These are phyloP conservation scores for Distichodus sexfasciatus DNA, from an alignment of 2,797 vertebrate genomes.

Conservation along the genomic window DNA sequence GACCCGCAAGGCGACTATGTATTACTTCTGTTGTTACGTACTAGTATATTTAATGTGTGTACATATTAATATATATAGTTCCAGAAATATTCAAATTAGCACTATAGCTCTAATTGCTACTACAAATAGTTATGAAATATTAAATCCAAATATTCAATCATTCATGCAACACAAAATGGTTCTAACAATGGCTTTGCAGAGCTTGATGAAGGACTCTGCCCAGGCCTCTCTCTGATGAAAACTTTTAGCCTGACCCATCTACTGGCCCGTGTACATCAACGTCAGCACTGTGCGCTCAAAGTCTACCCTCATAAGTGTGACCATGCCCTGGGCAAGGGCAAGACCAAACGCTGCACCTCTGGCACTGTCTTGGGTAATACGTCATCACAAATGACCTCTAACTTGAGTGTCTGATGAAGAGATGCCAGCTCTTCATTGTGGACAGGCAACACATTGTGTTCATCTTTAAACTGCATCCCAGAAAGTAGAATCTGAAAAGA, in stretches of 20 bases:
- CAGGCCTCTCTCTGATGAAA: constrained; percentile 77
- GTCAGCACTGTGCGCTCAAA: constrained; percentile 84
- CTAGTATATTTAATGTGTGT: too few relatives aligned
- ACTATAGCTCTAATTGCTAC: too few relatives aligned
- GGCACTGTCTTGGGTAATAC: constrained; percentile 79
- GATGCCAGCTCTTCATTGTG: constrained; percentile 84
- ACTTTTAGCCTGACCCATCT: constrained; percentile 60
- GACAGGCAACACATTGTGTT: constrained; percentile 69
- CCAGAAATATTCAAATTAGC: too few relatives aligned
- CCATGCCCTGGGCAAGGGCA: constrained; percentile 60
- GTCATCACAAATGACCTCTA: constrained; percentile 76
- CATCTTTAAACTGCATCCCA: constrained; percentile 73
- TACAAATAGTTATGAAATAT: too few relatives aligned
- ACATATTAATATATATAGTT: too few relatives aligned
- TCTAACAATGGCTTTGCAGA: constrained; percentile 84
- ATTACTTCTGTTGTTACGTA: too few relatives aligned
- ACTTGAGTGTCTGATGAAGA: constrained; percentile 72
- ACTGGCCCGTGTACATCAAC: constrained; percentile 76
- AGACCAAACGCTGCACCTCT: constrained; percentile 76
- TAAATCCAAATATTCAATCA: too few relatives aligned
- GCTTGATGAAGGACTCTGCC: constrained; percentile 76
- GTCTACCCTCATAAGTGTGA: constrained; percentile 77
- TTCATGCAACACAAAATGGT: too few relatives aligned
- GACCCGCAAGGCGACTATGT: too few relatives aligned
- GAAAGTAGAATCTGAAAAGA: constrained; percentile 76